Evolutionary conservation across 2,113 vertebrate species (phyloP).

Genomic region (Laticauda laticaudata): DNA sequence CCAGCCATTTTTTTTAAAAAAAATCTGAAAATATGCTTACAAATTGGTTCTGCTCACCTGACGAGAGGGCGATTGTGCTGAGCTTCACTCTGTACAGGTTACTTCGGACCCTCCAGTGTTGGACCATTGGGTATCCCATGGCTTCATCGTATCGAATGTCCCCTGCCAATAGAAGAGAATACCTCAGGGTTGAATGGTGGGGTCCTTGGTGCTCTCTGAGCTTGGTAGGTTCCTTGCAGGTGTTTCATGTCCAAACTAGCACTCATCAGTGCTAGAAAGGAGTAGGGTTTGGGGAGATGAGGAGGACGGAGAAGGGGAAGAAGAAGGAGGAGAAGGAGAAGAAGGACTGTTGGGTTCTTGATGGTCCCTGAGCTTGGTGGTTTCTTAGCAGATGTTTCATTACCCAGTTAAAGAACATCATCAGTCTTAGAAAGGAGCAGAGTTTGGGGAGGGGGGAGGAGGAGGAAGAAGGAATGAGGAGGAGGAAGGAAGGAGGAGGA

Average conservation of each 20-base stretch:
- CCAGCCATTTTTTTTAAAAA: background rate
- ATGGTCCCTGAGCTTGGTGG: background rate
- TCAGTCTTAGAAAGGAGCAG: background rate
- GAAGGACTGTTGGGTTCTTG: background rate
- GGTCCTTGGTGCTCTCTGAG: too few relatives aligned
- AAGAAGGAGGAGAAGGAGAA: too few relatives aligned
- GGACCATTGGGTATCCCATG: constrained; percentile 95
- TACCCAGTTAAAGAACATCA: background rate
- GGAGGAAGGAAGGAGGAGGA: background rate
- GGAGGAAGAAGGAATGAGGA: too few relatives aligned
- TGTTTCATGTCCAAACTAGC: too few relatives aligned
- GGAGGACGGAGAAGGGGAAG: too few relatives aligned
- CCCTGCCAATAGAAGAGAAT: constrained; percentile 66
- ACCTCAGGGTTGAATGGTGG: too few relatives aligned
- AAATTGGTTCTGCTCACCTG: constrained; percentile 74
- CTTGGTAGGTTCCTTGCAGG: too few relatives aligned
- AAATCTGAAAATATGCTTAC: rapidly evolving
- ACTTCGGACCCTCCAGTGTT: constrained; percentile 94
- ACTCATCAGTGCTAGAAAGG: too few relatives aligned
- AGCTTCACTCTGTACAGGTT: constrained; percentile 97
- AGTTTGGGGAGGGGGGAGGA: background rate
- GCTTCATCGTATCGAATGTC: constrained; percentile 91
- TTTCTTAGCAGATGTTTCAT: too few relatives aligned
- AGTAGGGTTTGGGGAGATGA: background rate
- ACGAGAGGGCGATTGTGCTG: constrained; percentile 90